These are phyloP conservation scores for Hedya salicella DNA, from an alignment of 2,888 invertebrate species.

Conservation along the genomic window DNA sequence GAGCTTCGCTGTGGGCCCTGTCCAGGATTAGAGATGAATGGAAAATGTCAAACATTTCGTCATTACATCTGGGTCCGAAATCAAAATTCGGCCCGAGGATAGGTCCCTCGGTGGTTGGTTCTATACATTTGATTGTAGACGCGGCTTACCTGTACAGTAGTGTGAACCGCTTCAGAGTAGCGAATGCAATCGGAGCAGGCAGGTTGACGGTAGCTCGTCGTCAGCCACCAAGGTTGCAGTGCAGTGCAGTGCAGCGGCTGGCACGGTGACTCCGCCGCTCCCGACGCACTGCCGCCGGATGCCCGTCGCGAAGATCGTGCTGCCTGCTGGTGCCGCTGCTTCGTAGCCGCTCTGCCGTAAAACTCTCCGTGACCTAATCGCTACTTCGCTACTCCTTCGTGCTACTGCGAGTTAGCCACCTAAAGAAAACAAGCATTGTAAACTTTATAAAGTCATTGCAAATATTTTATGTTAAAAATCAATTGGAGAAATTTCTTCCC, in stretches of 20 bases:
- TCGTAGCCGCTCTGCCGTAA: conserved; percentile 25
- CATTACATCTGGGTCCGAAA: neutral
- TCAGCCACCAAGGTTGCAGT: conserved; percentile 18
- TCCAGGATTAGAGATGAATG: too few relatives aligned
- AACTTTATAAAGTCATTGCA: neutral
- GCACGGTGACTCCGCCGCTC: neutral
- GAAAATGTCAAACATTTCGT: neutral
- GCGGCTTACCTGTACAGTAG: conserved; percentile 18
- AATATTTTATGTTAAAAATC: too few relatives aligned
- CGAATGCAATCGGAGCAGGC: conserved; percentile 7
- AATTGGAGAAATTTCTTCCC: too few relatives aligned
- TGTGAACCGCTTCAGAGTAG: conserved; percentile 12
- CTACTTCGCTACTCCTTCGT: conserved; percentile 39
- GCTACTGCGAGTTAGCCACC: conserved; percentile 5
- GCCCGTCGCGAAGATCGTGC: conserved; percentile 27
- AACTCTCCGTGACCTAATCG: conserved; percentile 9
- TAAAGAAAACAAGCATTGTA: neutral
- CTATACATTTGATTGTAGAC: neutral
- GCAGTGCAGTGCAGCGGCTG: conserved; percentile 21
- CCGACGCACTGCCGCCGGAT: conserved; percentile 39
- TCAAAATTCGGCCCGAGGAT: neutral
- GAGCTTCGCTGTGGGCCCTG: neutral
- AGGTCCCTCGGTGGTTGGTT: too few relatives aligned
- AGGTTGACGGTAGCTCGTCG: neutral
- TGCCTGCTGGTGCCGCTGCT: conserved; percentile 32